Percentiles rank a stretch among this genome's conserved stretches.
Conservation (phyloP, 2,888 invertebrate genomes). For the Eilema caniola region DNA sequence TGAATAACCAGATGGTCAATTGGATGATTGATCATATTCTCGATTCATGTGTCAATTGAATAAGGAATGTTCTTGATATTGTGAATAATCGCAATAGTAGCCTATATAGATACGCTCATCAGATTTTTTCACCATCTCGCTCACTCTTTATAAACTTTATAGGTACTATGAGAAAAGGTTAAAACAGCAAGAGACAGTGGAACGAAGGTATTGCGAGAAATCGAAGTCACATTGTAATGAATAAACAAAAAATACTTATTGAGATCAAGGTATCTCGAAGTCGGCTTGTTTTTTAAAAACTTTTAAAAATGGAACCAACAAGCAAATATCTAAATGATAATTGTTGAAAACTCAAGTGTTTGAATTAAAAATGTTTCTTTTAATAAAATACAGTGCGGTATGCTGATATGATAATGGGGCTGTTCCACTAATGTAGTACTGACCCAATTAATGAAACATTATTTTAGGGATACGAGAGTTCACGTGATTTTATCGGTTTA, state of each 20-base stretch:
- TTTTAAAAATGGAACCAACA: neutral
- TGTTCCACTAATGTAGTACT: constrained; percentile 6
- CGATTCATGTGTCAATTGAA: constrained; percentile 24
- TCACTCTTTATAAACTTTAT: neutral
- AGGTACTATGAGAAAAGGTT: too few relatives aligned
- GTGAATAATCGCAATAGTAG: constrained; percentile 3
- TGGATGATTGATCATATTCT: constrained; percentile 24
- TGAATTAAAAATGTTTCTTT: too few relatives aligned
- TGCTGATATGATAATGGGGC: too few relatives aligned
- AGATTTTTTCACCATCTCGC: too few relatives aligned
- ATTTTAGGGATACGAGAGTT: neutral
- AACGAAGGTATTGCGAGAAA: neutral
- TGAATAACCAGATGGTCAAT: constrained; percentile 27
- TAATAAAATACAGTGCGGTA: too few relatives aligned
- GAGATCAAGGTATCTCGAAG: neutral
- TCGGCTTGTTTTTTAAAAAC: neutral
- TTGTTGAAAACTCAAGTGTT: too few relatives aligned
- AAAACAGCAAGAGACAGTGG: neutral
- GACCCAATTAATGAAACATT: constrained; percentile 6
- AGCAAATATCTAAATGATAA: neutral
- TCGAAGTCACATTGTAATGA: neutral
- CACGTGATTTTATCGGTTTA: neutral
- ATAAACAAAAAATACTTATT: neutral
- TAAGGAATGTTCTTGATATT: constrained; percentile 12
- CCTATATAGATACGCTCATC: neutral